Percentiles rank a stretch among this genome's conserved stretches.
These are phyloP conservation scores for Danaus chrysippus DNA, from an alignment of 2,888 invertebrate species.

Conservation along the genomic window DNA sequence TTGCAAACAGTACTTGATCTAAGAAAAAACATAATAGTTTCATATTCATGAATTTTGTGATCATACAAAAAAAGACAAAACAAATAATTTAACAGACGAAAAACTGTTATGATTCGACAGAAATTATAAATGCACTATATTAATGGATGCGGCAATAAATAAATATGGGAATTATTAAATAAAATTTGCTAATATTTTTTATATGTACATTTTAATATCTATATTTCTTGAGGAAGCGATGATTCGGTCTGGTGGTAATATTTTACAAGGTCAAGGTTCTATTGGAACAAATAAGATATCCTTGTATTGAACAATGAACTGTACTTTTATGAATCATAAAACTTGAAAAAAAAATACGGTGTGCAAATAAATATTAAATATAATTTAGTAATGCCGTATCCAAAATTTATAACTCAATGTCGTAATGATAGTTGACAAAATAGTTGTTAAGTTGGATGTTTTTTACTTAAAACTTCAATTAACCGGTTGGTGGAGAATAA, in stretches of 20 bases:
- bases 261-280: constrained; percentile 4
- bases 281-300: neutral
- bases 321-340: neutral
- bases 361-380: constrained; percentile 5
- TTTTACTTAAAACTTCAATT: constrained; percentile 53
- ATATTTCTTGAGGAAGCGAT: neutral
- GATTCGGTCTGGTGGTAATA: neutral
- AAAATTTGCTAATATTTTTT: neutral
- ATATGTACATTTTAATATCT: neutral
- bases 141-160: constrained; percentile 41
- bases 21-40: constrained; percentile 35
- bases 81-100: constrained; percentile 53
- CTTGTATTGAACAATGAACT: constrained; percentile 3
- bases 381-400: constrained; percentile 12
- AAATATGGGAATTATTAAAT: neutral
- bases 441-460: constrained; percentile 45
- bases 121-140: constrained; percentile 29
- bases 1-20: constrained; percentile 12
- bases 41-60: constrained; percentile 50
- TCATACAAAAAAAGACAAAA: constrained; percentile 60
- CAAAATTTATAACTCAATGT: constrained; percentile 30
- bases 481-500: constrained; percentile 47
- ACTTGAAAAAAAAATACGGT: neutral
- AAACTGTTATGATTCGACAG: constrained; percentile 29
- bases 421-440: constrained; percentile 70